phyloP scores from a whole-genome alignment of 2,797 vertebrate species.

The Lemur catta region DNA sequence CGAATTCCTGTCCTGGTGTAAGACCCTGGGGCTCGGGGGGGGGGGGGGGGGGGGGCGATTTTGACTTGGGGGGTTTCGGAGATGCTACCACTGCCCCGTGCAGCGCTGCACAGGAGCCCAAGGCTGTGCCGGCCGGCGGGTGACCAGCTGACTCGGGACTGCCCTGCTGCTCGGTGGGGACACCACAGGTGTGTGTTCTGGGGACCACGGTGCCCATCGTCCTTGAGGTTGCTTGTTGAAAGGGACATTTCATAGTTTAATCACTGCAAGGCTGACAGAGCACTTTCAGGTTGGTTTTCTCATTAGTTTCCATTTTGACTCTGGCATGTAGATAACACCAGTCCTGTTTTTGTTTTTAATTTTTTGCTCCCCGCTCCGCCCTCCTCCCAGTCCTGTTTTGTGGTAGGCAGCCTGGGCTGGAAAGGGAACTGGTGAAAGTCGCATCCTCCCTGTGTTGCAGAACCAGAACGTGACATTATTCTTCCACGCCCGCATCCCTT shows the following conservation, averaged over 20 bases:
- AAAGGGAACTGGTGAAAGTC: background rate
- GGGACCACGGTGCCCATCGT: background rate
- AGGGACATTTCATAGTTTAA: background rate
- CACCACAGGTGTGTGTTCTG: rapidly evolving
- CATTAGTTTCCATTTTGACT: background rate
- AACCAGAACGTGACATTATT: background rate
- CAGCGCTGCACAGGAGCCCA: background rate
- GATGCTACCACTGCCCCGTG: rapidly evolving
- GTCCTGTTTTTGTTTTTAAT: too few species aligned
- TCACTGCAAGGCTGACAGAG: background rate
- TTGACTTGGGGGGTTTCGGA: background rate
- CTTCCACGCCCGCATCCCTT: background rate
- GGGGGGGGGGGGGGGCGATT: background rate
- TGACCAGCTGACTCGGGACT: background rate
- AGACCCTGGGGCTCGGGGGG: rapidly evolving
- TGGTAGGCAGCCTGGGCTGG: background rate
- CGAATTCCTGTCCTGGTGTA: background rate
- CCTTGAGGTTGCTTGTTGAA: background rate
- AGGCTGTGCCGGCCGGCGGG: background rate
- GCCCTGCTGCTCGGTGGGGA: background rate
- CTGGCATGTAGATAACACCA: background rate
- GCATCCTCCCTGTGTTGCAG: background rate
- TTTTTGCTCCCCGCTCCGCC: too few species aligned
- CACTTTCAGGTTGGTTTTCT: background rate
- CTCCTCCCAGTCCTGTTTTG: background rate